A percentile compares a stretch with the other conserved stretches of the same genome.
These are phyloP conservation scores for Fabriciana adippe DNA, from an alignment of 2,888 invertebrate genomes.

Conservation along the genomic window DNA sequence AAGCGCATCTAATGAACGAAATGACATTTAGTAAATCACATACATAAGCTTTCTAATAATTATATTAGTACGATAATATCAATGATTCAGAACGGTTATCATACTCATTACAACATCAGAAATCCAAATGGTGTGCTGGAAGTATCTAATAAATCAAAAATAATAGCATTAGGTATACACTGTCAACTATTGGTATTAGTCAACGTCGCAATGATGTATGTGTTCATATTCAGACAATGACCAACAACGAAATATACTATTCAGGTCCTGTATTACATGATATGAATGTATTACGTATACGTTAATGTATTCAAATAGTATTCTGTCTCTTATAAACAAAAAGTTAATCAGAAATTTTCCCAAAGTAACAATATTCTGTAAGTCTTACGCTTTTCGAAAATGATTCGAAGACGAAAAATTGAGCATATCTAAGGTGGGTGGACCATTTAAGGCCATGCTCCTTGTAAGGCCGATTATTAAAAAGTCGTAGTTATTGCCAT, in stretches of 20 bases:
- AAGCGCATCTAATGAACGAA: neutral
- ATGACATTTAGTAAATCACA: neutral
- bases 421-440: too few relatives aligned
- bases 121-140: neutral
- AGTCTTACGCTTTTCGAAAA: too few relatives aligned
- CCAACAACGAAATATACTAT: conserved; percentile 17
- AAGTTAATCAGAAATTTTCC: too few relatives aligned
- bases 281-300: too few relatives aligned
- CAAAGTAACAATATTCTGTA: too few relatives aligned
- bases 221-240: conserved; percentile 11
- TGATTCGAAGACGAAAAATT: too few relatives aligned
- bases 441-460: too few relatives aligned
- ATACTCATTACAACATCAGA: neutral
- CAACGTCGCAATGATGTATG: conserved; percentile 27
- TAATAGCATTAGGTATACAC: conserved; percentile 20
- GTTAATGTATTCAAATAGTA: neutral
- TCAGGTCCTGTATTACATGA: conserved; percentile 9
- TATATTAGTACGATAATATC: too few relatives aligned
- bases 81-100: too few relatives aligned
- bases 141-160: conserved; percentile 28
- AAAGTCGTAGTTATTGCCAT: too few relatives aligned
- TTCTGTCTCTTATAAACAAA: too few relatives aligned
- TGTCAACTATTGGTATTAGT: conserved; percentile 26
- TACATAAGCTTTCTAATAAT: neutral
- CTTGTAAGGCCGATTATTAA: too few relatives aligned